phyloP scores from a whole-genome alignment of 2,797 vertebrate genomes.

The Myioborus melanocephalus region DNA sequence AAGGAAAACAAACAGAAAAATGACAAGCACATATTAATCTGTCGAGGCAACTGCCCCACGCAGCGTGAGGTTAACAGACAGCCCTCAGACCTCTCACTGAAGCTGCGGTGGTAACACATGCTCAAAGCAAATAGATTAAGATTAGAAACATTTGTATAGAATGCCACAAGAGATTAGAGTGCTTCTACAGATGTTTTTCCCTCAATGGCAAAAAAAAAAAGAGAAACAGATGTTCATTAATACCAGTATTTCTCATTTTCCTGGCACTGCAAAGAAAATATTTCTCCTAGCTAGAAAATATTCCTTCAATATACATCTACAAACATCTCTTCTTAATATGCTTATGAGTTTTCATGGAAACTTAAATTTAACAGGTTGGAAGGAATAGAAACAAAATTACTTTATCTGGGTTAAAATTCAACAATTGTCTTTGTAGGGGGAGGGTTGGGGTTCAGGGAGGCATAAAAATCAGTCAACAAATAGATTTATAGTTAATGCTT shows the following conservation, averaged over 20 bases:
- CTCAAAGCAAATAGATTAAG: not conserved
- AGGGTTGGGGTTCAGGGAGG: accelerated
- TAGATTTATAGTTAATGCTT: not conserved
- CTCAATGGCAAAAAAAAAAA: not conserved
- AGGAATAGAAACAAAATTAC: not conserved
- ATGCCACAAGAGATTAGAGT: not conserved
- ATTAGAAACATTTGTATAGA: not conserved
- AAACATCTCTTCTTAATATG: not conserved
- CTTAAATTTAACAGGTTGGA: not conserved
- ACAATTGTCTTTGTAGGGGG: not conserved
- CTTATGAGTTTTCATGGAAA: not conserved
- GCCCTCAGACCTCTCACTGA: not conserved
- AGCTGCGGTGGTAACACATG: not conserved
- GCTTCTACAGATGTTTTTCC: not conserved
- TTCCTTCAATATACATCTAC: not conserved
- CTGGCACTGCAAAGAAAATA: not conserved
- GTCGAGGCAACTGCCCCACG: not conserved
- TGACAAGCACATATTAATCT: not conserved
- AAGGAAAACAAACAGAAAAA: not conserved
- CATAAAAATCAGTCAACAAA: not conserved
- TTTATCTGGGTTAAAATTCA: not conserved
- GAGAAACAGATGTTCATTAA: not conserved
- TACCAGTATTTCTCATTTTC: not conserved
- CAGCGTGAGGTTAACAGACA: not conserved
- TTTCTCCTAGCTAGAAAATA: not conserved